These are phyloP conservation scores for Bufotes viridis DNA, from an alignment of 2,797 vertebrate genomes.

Conservation along the genomic window DNA sequence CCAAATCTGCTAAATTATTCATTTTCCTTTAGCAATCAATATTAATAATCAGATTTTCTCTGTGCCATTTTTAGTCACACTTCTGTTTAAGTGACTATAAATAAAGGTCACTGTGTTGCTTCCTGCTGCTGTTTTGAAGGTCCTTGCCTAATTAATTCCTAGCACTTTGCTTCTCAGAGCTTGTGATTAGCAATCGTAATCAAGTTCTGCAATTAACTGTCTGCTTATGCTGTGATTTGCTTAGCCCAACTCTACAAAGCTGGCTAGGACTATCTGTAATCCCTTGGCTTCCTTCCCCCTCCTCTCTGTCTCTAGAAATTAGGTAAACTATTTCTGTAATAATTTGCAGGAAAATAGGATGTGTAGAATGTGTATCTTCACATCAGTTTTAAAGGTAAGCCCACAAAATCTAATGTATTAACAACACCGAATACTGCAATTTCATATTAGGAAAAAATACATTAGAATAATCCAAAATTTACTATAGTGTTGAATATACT, in stretches of 20 bases:
- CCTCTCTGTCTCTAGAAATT: slow-evolving; percentile 30
- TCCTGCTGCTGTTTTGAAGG: slow-evolving; percentile 83
- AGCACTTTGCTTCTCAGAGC: slow-evolving; percentile 75
- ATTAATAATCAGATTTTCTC: slow-evolving; percentile 86
- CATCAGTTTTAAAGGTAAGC: not conserved
- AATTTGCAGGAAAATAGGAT: slow-evolving; percentile 26
- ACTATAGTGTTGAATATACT: too few relatives aligned
- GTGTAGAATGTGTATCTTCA: slow-evolving; percentile 26
- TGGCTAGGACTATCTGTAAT: slow-evolving; percentile 60
- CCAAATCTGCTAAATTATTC: slow-evolving; percentile 83
- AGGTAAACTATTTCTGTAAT: slow-evolving; percentile 53
- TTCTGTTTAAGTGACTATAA: slow-evolving; percentile 87
- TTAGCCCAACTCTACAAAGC: slow-evolving; percentile 65
- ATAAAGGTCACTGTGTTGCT: slow-evolving; percentile 85
- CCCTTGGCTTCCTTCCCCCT: slow-evolving; percentile 27
- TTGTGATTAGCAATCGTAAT: slow-evolving; percentile 84
- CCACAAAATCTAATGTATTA: not conserved
- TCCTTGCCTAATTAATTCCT: slow-evolving; percentile 85
- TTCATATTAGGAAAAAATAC: not conserved
- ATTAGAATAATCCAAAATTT: not conserved
- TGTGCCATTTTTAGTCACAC: slow-evolving; percentile 85
- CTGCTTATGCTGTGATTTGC: slow-evolving; percentile 75
- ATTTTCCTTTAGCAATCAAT: slow-evolving; percentile 87
- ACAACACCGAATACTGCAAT: not conserved
- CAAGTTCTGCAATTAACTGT: slow-evolving; percentile 82